Base-by-base conservation (phyloP, 2,113 vertebrate genomes). In the Mellivora capensis region DNA sequence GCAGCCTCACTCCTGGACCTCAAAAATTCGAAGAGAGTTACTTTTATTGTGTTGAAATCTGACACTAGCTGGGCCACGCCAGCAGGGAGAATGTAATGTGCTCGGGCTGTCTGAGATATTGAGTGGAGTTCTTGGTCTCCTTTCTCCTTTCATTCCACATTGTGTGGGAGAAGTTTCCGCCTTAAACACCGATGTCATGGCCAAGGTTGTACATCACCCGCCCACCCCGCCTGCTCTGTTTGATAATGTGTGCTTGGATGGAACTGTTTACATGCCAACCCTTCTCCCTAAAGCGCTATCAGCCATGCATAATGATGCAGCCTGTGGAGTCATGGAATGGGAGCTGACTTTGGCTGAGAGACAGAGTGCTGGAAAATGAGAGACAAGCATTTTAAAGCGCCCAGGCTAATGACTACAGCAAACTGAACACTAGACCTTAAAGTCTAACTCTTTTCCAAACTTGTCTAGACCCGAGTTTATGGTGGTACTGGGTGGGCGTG, bases 11-110 rank as follows among this genome's bases (percentile, higher is more conserved):
- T 94, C 39, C 39, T 93, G 37, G 57, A 91, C 42, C 69, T 88
- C 5, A 91, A 91, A 89, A 67, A 13, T 79, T 89, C 91, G 25
- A 87, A 82, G 71, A n/a, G 34, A 42, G 27, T 86, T 97, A 74
- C 69, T 93, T 97, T 93, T 89, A 86, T 82, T 44, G 64, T 87
- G 61, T 97, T 76, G 95, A 81, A 94, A 90, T 94, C 25, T 96
- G 80, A 62, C 42, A 57, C 44, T 54, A 81, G 34, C 37, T 64
- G 20, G 54, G 4, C 93, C n/a, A 81, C 31, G 77, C 9, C 27
- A 96, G 37, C 57, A 76, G 7, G 87, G 80, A 94, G 20, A 84
- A 72, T 96, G 86, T 83, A 93, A 88, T 52, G 25, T 84, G 6
- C 23, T 42, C 6, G 86, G 42, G 42, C 29, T 76, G 93, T 83